Conservation (phyloP, 2,888 invertebrate species). For the Cantharis rufa region DNA sequence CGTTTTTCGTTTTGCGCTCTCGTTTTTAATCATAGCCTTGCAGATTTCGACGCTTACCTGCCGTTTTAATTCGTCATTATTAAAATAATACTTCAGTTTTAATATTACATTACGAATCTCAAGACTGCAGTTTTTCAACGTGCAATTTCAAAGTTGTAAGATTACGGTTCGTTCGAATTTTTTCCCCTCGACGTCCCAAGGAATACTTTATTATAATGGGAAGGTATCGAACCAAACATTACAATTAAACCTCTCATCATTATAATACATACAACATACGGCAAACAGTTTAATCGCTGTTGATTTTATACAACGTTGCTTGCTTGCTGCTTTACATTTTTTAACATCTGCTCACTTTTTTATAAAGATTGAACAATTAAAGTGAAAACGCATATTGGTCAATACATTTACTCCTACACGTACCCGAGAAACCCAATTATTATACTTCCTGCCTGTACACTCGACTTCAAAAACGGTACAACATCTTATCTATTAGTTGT, state of each 20-base stretch:
- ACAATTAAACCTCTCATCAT: slow-evolving; percentile 1
- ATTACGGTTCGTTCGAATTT: background rate
- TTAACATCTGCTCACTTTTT: slow-evolving; percentile 30
- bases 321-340: slow-evolving; percentile 24
- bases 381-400: slow-evolving; percentile 38
- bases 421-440: slow-evolving; percentile 36
- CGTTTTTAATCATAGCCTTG: slow-evolving; percentile 53
- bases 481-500: background rate
- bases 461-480: slow-evolving; percentile 4
- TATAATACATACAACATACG: slow-evolving; percentile 11
- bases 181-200: background rate
- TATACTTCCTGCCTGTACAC: slow-evolving; percentile 36
- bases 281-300: slow-evolving; percentile 16
- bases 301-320: slow-evolving; percentile 6
- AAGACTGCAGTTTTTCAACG: slow-evolving; percentile 39
- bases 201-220: background rate
- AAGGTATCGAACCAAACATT: background rate
- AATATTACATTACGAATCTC: slow-evolving; percentile 55
- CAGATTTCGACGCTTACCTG: slow-evolving; percentile 51
- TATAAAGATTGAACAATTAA: slow-evolving; percentile 34
- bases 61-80: slow-evolving; percentile 58
- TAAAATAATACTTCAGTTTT: slow-evolving; percentile 57
- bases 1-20: slow-evolving; percentile 39
- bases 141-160: background rate
- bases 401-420: slow-evolving; percentile 33